phyloP scores from a whole-genome alignment of 2,113 vertebrate genomes.

The Neolamprologus sp. region DNA sequence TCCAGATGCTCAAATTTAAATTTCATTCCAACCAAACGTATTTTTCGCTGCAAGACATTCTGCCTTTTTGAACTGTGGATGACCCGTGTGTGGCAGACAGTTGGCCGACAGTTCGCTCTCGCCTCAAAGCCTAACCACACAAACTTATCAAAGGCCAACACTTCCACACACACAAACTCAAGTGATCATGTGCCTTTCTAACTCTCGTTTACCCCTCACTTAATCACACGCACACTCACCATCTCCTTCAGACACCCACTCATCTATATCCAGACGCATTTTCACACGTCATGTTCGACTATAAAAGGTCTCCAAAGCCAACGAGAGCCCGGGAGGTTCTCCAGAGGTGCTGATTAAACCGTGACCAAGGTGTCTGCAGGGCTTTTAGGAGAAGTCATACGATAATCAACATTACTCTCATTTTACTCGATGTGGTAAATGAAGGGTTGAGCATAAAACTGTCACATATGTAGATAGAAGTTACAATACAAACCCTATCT shows the following conservation, averaged over 20 bases:
- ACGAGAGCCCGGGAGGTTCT: not conserved
- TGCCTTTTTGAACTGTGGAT: conserved; percentile 12
- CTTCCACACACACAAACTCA: not conserved
- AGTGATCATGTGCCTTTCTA: not conserved
- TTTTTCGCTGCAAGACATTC: not conserved
- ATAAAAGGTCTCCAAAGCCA: not conserved
- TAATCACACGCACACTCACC: not conserved
- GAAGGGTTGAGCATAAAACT: not conserved
- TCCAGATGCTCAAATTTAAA: conserved; percentile 17
- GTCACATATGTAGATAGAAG: not conserved
- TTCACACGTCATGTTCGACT: not conserved
- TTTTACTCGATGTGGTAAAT: conserved; percentile 13
- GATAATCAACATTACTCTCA: not conserved
- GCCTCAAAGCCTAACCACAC: conserved; percentile 7
- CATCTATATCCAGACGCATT: not conserved
- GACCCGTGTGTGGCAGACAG: conserved; percentile 20
- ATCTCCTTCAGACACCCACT: not conserved
- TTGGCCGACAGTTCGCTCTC: not conserved
- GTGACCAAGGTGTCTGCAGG: not conserved
- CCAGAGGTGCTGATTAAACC: not conserved
- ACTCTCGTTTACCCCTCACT: not conserved
- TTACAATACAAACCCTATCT: not conserved
- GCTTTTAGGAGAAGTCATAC: not conserved
- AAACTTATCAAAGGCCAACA: not conserved
- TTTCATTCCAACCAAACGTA: not conserved